phyloP scores from a whole-genome alignment of 2,888 invertebrate genomes.

The Heteromyza rotundicornis region DNA sequence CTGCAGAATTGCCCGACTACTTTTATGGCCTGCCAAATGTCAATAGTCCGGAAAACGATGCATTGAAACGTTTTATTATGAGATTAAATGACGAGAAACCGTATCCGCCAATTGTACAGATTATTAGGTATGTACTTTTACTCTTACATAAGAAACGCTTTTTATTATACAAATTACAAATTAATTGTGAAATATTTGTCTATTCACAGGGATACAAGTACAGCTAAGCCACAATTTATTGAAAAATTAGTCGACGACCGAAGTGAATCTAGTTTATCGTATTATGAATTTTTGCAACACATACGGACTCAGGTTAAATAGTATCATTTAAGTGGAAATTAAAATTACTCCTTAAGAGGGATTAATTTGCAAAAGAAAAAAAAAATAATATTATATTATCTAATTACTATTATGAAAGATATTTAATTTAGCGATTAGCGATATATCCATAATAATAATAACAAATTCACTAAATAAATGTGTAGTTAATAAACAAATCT shows the following conservation, averaged over 20 bases:
- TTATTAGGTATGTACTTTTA: constrained; percentile 73
- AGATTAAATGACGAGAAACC: constrained; percentile 87
- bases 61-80: constrained; percentile 80
- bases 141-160: background rate
- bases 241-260: constrained; percentile 93
- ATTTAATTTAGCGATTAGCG: background rate
- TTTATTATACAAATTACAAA: background rate
- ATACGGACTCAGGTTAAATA: constrained; percentile 89
- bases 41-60: constrained; percentile 75
- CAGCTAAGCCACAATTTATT: constrained; percentile 79
- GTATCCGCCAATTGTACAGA: constrained; percentile 76
- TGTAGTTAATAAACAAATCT: constrained; percentile 1
- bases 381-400: no score
- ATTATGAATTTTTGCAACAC: constrained; percentile 98
- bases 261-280: constrained; percentile 91
- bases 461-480: background rate
- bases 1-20: constrained; percentile 77
- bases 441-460: background rate
- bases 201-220: constrained; percentile 85
- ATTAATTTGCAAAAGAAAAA: background rate
- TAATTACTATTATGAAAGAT: background rate
- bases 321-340: constrained; percentile 52
- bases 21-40: constrained; percentile 79
- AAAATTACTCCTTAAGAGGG: constrained; percentile 8
- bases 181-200: constrained; percentile 4